A percentile compares a stretch with the other conserved stretches of the same genome.
These are phyloP conservation scores for Clavelina lepadiformis DNA, from an alignment of 23 tunicate species.

Conservation along the genomic window DNA sequence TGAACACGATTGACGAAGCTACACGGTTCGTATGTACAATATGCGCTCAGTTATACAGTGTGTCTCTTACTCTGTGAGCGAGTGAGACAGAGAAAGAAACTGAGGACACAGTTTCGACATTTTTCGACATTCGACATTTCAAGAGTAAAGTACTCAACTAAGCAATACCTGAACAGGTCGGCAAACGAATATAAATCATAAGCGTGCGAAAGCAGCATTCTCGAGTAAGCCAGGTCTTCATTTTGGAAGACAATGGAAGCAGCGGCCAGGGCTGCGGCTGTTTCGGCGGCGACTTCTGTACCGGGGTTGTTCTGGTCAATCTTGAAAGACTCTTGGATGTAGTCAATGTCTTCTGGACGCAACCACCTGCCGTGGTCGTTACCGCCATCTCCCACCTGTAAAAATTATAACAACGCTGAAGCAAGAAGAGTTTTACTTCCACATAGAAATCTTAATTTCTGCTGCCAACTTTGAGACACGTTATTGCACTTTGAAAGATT, in stretches of 20 bases:
- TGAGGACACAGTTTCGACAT: neutral
- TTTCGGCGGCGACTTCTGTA: constrained; percentile 87
- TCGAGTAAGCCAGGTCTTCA: constrained; percentile 11
- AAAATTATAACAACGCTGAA: too few species aligned
- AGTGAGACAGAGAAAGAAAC: too few species aligned
- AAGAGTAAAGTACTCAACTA: neutral
- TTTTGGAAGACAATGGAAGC: constrained; percentile 46
- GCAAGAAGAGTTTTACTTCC: too few species aligned
- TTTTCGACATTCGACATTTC: neutral
- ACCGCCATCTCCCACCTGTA: constrained; percentile 66
- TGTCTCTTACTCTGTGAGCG: too few species aligned
- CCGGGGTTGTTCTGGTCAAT: constrained; percentile 66
- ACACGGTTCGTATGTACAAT: too few species aligned
- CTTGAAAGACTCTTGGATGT: constrained; percentile 40
- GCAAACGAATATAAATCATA: constrained; percentile 70
- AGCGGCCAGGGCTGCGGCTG: constrained; percentile 90
- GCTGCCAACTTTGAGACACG: too few species aligned
- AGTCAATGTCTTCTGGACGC: constrained; percentile 66
- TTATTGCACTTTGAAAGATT: too few species aligned
- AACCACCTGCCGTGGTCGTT: constrained; percentile 77
- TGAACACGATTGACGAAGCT: too few species aligned
- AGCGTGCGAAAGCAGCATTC: constrained; percentile 48
- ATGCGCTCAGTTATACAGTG: too few species aligned
- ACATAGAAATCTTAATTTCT: too few species aligned
- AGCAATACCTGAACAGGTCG: constrained; percentile 31